Evolutionary conservation across 1,140 invertebrate genomes (phyloP), one percentile per base, ranked within the genome.

Genomic region (Paracyclopina nana): DNA sequence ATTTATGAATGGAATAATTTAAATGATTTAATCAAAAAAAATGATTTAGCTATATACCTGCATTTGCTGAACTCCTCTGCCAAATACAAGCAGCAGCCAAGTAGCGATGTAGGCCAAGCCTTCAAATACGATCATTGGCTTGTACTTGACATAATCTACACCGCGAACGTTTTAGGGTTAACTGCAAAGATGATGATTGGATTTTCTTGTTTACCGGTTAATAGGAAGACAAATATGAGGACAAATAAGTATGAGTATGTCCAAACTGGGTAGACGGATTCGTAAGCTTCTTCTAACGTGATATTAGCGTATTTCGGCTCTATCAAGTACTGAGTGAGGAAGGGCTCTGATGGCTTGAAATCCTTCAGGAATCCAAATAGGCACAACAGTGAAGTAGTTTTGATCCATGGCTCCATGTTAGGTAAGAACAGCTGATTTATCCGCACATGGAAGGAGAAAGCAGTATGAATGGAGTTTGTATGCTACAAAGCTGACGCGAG

Each of bases 111-210:
- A 81, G 29, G 59, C 57, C 6, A 65, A 54, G 1, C 72, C 79
- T 56, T 80, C 75, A 40, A 82, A 59, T 25, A 90, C 70, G 25
- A 92, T 82, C 0, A 90, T 67, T 4, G 81, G 79, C 61, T 91
- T 90, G 61, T 92, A 92, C 54, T 79, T 64, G 27, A 84, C 59
- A 56, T 82, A 75, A 66, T 87, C n/a, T n/a, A n/a, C n/a, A n/a
- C n/a, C n/a, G n/a, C n/a, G n/a, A n/a, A n/a, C n/a, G n/a, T n/a
- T n/a, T n/a, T n/a, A n/a, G n/a, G n/a, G n/a, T n/a, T n/a, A n/a
- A n/a, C n/a, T n/a, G n/a, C n/a, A n/a, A n/a, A n/a, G n/a, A n/a
- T n/a, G n/a, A n/a, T n/a, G n/a, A n/a, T n/a, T n/a, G n/a, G n/a
- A n/a, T n/a, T n/a, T n/a, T n/a, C n/a, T n/a, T n/a, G n/a, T n/a